Evolutionary conservation across 2,797 vertebrate genomes (phyloP).

Genomic region (Poeciliopsis infans): DNA sequence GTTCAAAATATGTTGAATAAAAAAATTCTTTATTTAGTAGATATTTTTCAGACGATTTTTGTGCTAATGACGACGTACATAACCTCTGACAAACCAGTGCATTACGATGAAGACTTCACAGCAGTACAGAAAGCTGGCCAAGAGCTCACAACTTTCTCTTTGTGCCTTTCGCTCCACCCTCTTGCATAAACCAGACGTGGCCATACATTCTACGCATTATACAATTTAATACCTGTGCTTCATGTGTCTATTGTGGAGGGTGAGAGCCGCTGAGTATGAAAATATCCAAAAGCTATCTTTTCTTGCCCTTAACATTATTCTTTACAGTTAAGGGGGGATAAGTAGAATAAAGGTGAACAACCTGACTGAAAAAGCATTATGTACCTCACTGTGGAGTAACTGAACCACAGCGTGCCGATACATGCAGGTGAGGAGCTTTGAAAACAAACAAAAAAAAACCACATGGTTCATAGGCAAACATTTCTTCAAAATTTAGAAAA

Average conservation of each 20-base stretch:
- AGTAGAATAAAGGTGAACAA: slow-evolving; percentile 26
- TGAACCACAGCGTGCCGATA: slow-evolving; percentile 14
- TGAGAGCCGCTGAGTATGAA: slow-evolving; percentile 38
- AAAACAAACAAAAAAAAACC: background rate
- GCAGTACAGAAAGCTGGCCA: slow-evolving; percentile 75
- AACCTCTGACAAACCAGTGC: slow-evolving; percentile 82
- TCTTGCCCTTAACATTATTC: slow-evolving; percentile 1
- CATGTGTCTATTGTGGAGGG: slow-evolving; percentile 57
- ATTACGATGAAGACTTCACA: slow-evolving; percentile 82
- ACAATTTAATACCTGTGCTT: slow-evolving; percentile 68
- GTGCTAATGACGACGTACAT: slow-evolving; percentile 69
- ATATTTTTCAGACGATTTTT: slow-evolving; percentile 66
- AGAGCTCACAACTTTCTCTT: slow-evolving; percentile 47
- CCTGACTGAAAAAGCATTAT: slow-evolving; percentile 35
- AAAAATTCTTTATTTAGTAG: slow-evolving; percentile 78
- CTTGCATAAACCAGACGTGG: slow-evolving; percentile 49
- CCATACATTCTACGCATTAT: slow-evolving; percentile 62
- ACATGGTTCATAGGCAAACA: slow-evolving; percentile 37
- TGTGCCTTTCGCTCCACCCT: slow-evolving; percentile 30
- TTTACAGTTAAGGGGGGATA: slow-evolving; percentile 5
- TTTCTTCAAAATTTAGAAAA: slow-evolving; percentile 7
- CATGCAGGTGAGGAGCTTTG: slow-evolving; percentile 4
- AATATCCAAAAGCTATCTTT: slow-evolving; percentile 25
- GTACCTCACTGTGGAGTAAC: slow-evolving; percentile 30
- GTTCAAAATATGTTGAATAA: slow-evolving; percentile 42